These are phyloP conservation scores for Acrobeloides nanus DNA, from an alignment of 2,888 invertebrate genomes.

Conservation along the genomic window DNA sequence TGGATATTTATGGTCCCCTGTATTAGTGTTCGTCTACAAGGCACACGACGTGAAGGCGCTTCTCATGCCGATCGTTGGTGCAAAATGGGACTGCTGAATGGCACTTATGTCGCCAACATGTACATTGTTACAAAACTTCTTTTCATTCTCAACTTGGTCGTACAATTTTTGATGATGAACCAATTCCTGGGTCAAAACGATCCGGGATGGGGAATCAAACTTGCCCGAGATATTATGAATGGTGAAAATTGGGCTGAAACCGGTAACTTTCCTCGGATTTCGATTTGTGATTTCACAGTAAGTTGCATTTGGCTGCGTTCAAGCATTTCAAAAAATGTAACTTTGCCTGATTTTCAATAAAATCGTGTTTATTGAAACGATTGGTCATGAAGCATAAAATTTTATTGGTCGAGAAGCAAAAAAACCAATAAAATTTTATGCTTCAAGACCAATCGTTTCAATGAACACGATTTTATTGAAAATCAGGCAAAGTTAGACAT, in stretches of 20 bases:
- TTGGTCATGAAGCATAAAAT: too few species aligned
- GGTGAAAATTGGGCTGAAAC: conserved; percentile 48
- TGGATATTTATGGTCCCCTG: too few species aligned
- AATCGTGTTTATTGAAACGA: too few species aligned
- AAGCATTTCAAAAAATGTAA: too few species aligned
- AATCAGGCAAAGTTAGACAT: neutral
- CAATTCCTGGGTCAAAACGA: conserved; percentile 28
- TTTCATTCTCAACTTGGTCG: conserved; percentile 44
- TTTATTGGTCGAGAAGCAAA: too few species aligned
- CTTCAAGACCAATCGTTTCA: too few species aligned
- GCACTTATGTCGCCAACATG: conserved; percentile 39
- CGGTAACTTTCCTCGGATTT: conserved; percentile 49
- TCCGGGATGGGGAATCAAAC: conserved; percentile 28
- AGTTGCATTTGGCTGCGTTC: neutral
- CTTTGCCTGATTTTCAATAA: too few species aligned
- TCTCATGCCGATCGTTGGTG: conserved; percentile 14
- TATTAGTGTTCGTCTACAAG: conserved; percentile 25
- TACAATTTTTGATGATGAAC: conserved; percentile 48
- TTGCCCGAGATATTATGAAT: conserved; percentile 38
- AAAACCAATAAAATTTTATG: too few species aligned
- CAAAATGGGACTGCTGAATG: conserved; percentile 36
- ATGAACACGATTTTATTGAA: too few species aligned
- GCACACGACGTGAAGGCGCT: conserved; percentile 19
- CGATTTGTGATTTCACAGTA: conserved; percentile 50
- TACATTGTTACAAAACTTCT: conserved; percentile 45